Evolutionary conservation across 2,113 vertebrate species (phyloP), one percentile per base, ranked within the genome.

Genomic region (Salvator merianae): DNA sequence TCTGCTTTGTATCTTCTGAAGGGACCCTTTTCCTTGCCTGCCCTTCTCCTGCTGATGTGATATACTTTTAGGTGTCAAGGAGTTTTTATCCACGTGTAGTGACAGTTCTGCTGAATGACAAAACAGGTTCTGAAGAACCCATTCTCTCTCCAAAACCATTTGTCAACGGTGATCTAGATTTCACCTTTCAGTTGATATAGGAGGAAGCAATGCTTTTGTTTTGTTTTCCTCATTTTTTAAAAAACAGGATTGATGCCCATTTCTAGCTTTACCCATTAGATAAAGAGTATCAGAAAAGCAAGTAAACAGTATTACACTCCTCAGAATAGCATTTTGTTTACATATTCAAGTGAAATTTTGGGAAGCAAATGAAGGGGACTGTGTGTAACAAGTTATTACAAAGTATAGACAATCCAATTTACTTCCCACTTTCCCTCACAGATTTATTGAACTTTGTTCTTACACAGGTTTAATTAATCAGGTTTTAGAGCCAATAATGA

Each of bases 151-250:
- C 90, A 82, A 91, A 91, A 93, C 87, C 85, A 90, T 90, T 88
- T 95, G 93, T 95, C 93, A 94, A 93, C 92, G 94, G 91, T 59
- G 63, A 89, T 94, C 94, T 95, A 92, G 90, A 93, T 93, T 94
- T 93, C 81, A 87, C 87, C 91, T 93, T 89, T 94, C 91, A 93
- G 90, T 90, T 87, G 89, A 87, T 3, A 66, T 86, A 88, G 83
- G 85, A 93, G 81, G 89, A 94, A 90, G 85, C 88, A 86, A 92
- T 81, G 80, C 24, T 59, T 59, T 59, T 59, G 55, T 20, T 20
- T 20, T 20, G 14, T 59, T 59, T 5, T 59, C 14, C 16, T 59
- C 5, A 2, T 59, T 59, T 20, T 59, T 59, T 59, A 20, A 20
- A 20, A 83, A 89, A 83, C 83, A 85, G 80, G 40, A 68, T 81